These are phyloP conservation scores for Loris lydekkerianus DNA, from an alignment of 2,797 vertebrate genomes.

Conservation along the genomic window DNA sequence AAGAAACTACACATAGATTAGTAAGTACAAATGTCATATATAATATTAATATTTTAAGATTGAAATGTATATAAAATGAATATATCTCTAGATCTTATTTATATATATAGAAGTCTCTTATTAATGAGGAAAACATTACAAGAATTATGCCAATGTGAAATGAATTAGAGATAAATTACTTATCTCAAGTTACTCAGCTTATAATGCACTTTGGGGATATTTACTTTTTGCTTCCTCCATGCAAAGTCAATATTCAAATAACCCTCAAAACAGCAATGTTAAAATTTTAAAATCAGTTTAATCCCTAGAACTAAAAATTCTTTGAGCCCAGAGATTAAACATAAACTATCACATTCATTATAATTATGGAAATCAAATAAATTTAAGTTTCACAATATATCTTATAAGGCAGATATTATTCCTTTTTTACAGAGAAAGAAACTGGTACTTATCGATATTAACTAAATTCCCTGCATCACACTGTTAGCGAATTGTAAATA, in stretches of 20 bases:
- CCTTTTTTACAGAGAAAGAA: slow-evolving; percentile 24
- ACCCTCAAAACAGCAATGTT: background rate
- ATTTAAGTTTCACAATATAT: slow-evolving; percentile 37
- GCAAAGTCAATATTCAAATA: slow-evolving; percentile 51
- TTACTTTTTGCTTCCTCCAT: slow-evolving; percentile 9
- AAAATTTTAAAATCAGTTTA: slow-evolving; percentile 23
- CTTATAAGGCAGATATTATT: background rate
- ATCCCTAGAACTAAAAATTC: background rate
- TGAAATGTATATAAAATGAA: slow-evolving; percentile 14
- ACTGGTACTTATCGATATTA: background rate
- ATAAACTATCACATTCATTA: background rate
- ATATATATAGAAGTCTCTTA: background rate
- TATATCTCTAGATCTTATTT: background rate
- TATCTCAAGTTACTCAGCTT: background rate
- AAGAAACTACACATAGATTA: background rate
- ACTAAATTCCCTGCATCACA: background rate
- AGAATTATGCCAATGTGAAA: background rate
- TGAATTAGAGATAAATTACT: background rate
- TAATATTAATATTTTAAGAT: background rate
- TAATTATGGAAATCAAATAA: background rate
- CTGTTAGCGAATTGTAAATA: background rate
- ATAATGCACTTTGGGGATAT: background rate
- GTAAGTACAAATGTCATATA: background rate
- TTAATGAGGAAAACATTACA: background rate
- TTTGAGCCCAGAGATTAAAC: background rate